Base-by-base conservation (phyloP, 1,140 invertebrate genomes). In the Brachionus plicatilis region DNA sequence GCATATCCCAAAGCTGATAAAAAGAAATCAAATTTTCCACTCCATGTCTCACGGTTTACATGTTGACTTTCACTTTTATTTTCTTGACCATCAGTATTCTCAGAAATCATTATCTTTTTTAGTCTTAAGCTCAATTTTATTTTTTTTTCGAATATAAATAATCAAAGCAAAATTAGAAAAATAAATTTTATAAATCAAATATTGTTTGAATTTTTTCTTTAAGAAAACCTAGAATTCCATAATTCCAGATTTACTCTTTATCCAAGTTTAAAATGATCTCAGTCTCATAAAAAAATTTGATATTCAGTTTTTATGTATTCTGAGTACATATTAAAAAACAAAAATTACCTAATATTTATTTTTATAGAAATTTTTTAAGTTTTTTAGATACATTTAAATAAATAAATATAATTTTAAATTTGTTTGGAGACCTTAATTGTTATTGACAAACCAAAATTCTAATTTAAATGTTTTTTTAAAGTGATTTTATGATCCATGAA, bases 11-110 rank as follows among this genome's bases (percentile, higher is more conserved):
- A 88, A 6, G 89, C 87, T 14, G 90, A 90, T 5, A 91, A 85
- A 45, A 91, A 87, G 85, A 90, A 91, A 78, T 91, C 90, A 33
- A 88, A 89, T 68, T 88, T 89, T 37, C 90, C 89, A n/a, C 86
- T 86, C 90, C 90, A 91, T 6, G 87, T 94, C 45, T 94, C 94
- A 9, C 93, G 91, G 27, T 76, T 76, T 20, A 20, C 53, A 24
- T 60, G 7, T 9, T 20, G 6, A 60, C 2, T 8, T 20, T 60
- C 53, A 20, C n/a, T 20, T 60, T 60, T 20, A 24, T 17, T 60
- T 60, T 60, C 20, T 60, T 60, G 4, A 60, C 8, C 27, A 20
- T 20, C 6, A 60, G 5, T 20, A 60, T 8, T 27, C 9, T 60
- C 53, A 27, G 53, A 60, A 60, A 17, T 27, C 53, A 60, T 60